A percentile compares a stretch with the other conserved stretches of the same genome.
These are phyloP conservation scores for Apamea epomidion DNA, from an alignment of 2,888 invertebrate genomes.

Conservation along the genomic window DNA sequence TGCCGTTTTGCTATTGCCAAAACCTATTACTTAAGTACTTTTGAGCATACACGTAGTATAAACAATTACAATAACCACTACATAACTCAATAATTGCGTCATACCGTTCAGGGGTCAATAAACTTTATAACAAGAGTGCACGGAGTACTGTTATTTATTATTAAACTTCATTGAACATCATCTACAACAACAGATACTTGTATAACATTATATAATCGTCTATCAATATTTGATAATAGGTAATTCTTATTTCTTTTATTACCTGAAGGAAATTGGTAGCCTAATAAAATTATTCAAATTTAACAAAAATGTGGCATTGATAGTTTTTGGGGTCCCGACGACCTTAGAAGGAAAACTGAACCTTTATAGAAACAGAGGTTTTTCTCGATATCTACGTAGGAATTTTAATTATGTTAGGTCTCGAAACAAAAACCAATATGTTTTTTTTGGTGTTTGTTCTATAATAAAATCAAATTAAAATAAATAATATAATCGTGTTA, in stretches of 20 bases:
- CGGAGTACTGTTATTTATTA: conserved; percentile 34
- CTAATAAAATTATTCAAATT: neutral
- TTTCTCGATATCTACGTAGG: neutral
- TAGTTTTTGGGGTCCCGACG: neutral
- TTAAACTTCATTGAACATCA: conserved; percentile 13
- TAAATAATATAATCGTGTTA: neutral
- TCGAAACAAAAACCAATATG: neutral
- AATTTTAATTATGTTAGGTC: neutral
- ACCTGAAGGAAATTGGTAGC: neutral
- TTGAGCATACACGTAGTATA: neutral
- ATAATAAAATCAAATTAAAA: neutral
- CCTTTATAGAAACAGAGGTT: neutral
- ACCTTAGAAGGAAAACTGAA: neutral
- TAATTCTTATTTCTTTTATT: neutral
- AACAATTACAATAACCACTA: neutral
- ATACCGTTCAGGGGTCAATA: conserved; percentile 22
- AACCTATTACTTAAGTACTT: neutral
- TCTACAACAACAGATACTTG: conserved; percentile 4
- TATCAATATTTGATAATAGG: neutral
- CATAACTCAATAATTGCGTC: neutral
- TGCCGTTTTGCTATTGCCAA: neutral
- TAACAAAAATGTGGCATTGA: neutral
- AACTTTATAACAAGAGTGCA: conserved; percentile 23
- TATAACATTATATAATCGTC: conserved; percentile 9
- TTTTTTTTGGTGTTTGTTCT: neutral